Evolutionary conservation across 2,113 vertebrate species (phyloP).

Genomic region (Mystacornis crossleyi): DNA sequence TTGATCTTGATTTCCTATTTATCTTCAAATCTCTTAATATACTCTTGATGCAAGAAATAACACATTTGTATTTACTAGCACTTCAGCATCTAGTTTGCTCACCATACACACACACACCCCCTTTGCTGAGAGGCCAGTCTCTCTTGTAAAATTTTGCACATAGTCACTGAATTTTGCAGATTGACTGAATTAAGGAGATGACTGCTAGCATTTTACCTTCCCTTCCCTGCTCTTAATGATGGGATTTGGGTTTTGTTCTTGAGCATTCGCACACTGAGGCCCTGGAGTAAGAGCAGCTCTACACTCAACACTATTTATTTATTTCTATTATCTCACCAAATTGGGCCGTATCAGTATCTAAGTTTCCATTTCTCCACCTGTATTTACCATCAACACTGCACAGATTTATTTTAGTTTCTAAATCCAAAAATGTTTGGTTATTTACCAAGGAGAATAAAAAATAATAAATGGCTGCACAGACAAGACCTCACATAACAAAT

Average conservation of each 20-base stretch:
- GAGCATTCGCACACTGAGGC: not conserved
- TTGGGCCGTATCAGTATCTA: fast-evolving
- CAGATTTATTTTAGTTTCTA: not conserved
- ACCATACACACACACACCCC: too few relatives aligned
- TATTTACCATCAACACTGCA: not conserved
- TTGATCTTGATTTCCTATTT: slow-evolving; percentile 18
- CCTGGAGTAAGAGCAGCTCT: not conserved
- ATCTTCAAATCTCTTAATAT: not conserved
- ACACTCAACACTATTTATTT: not conserved
- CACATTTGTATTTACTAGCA: not conserved
- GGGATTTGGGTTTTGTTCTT: not conserved
- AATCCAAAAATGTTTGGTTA: not conserved
- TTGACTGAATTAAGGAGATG: not conserved
- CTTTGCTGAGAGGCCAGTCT: not conserved
- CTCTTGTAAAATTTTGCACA: not conserved
- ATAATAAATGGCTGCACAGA: not conserved
- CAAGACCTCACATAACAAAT: not conserved
- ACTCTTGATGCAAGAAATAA: not conserved
- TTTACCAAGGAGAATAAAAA: not conserved
- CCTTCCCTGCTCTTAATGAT: not conserved
- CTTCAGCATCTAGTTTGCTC: not conserved
- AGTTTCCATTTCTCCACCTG: not conserved
- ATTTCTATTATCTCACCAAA: not conserved
- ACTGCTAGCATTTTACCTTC: not conserved
- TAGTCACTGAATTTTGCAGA: not conserved